phyloP scores from a whole-genome alignment of 2,888 invertebrate genomes.

The Lepidochrysops patricia region DNA sequence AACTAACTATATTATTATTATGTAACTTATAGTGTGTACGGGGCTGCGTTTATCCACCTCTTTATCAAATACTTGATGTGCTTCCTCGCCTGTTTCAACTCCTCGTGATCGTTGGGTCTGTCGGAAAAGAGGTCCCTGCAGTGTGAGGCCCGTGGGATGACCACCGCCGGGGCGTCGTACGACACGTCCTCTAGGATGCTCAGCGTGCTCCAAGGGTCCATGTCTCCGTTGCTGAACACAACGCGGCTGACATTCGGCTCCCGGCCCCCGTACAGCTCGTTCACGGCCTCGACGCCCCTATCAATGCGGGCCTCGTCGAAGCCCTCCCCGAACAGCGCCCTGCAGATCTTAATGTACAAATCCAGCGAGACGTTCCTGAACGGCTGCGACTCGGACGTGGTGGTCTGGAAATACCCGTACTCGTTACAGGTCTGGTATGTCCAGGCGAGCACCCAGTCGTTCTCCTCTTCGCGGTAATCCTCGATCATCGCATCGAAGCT shows the following conservation, averaged over 20 bases:
- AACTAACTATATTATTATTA: too few relatives aligned
- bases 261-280: slow-evolving; percentile 62
- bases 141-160: slow-evolving; percentile 46
- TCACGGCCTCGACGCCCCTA: slow-evolving; percentile 49
- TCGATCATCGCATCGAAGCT: slow-evolving; percentile 45
- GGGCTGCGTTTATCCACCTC: slow-evolving; percentile 47
- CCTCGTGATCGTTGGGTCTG: slow-evolving; percentile 38
- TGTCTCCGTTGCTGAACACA: slow-evolving; percentile 73
- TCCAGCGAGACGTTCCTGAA: slow-evolving; percentile 69
- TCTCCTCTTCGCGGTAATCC: slow-evolving; percentile 28
- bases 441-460: slow-evolving; percentile 65
- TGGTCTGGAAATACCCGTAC: slow-evolving; percentile 82
- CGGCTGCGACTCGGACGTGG: slow-evolving; percentile 70
- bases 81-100: slow-evolving; percentile 45
- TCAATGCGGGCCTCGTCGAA: slow-evolving; percentile 48
- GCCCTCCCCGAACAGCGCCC: slow-evolving; percentile 50
- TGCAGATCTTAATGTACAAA: slow-evolving; percentile 53
- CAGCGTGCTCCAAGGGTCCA: slow-evolving; percentile 75
- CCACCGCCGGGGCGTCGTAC: slow-evolving; percentile 48
- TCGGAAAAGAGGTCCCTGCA: slow-evolving; percentile 50
- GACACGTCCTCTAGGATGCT: slow-evolving; percentile 62
- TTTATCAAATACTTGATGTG: slow-evolving; percentile 52
- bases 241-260: slow-evolving; percentile 68
- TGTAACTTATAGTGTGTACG: slow-evolving; percentile 24
- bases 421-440: slow-evolving; percentile 85